phyloP scores from a whole-genome alignment of 2,113 vertebrate species.

The Morone chrysops region DNA sequence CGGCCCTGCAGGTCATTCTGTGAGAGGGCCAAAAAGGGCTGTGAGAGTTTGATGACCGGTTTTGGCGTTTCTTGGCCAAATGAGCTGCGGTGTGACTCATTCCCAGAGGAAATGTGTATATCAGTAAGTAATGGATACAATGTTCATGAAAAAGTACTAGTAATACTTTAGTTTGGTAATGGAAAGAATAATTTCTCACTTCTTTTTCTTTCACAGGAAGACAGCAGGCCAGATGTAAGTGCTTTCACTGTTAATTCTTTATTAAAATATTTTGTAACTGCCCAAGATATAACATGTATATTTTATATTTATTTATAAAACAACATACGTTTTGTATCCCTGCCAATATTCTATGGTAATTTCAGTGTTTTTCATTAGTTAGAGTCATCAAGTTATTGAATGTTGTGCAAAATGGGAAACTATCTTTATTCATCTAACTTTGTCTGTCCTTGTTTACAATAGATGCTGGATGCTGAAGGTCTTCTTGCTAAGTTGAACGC shows the following conservation, averaged over 20 bases:
- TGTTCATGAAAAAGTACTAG: fast-evolving
- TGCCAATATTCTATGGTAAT: too few relatives aligned
- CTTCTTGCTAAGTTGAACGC: slow-evolving; percentile 62
- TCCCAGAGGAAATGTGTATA: slow-evolving; percentile 75
- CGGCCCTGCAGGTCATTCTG: slow-evolving; percentile 76
- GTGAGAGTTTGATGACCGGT: slow-evolving; percentile 52
- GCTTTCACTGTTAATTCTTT: neutral
- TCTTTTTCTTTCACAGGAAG: slow-evolving; percentile 61
- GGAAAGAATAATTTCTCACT: neutral
- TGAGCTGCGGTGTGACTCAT: slow-evolving; percentile 65
- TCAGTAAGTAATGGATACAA: slow-evolving; percentile 45
- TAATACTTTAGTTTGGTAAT: neutral
- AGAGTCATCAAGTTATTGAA: neutral
- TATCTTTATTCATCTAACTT: neutral
- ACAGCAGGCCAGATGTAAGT: slow-evolving; percentile 52
- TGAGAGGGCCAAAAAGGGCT: slow-evolving; percentile 59
- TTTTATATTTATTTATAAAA: neutral
- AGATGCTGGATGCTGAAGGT: slow-evolving; percentile 58
- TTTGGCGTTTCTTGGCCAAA: slow-evolving; percentile 71
- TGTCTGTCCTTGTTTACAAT: neutral
- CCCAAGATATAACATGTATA: neutral
- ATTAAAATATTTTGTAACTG: neutral
- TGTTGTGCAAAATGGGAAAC: neutral
- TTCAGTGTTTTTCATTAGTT: too few relatives aligned
- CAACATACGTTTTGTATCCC: neutral